Base-by-base conservation (phyloP, 2,888 invertebrate species). In the Anorthoa munda region DNA sequence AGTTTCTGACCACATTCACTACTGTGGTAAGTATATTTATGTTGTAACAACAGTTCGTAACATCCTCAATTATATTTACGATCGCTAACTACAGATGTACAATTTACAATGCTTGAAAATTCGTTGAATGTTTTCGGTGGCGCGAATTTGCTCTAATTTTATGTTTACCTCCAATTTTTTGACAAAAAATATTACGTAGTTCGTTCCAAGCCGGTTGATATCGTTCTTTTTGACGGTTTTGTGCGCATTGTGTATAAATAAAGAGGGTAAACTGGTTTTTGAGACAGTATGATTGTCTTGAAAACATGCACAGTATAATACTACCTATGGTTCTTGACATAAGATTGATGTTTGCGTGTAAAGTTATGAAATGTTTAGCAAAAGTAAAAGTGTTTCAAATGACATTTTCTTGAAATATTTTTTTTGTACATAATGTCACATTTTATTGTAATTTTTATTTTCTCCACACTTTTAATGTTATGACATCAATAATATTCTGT, bases 21-120 rank as follows among this genome's bases (percentile, higher is more conserved):
- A 23, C 64, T 61, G 73, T 75, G 84, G 87, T 87, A 78, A 84
- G 87, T 86, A 53, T 70, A 78, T 66, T 79, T 80, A 76, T 86
- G 85, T 83, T 82, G 84, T 74, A 82, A 75, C 72, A 76, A 66
- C 74, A 23, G 23, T n/a, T 61, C 68, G 72, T 76, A 68, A 79
- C 78, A 85, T 83, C 83, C 77, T 83, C 69, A 77, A 83, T 84
- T 79, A 81, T 61, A 68, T 75, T 53, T 64, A 53, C 18, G 56
- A 56, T 59, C 61, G 46, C n/a, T 31, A 58, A 74, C 55, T 66
- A 64, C 23, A 39, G n/a, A 56, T 45, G 55, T 39, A n/a, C n/a
- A 23, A 21, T 31, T 56, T 9, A 45, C 21, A 58, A 59, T 73
- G 31, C 55, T n/a, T 18, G 0, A 71, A 74, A 66, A 31, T 81